Conservation (phyloP, 2,888 invertebrate genomes). For the Lymantria monacha region DNA sequence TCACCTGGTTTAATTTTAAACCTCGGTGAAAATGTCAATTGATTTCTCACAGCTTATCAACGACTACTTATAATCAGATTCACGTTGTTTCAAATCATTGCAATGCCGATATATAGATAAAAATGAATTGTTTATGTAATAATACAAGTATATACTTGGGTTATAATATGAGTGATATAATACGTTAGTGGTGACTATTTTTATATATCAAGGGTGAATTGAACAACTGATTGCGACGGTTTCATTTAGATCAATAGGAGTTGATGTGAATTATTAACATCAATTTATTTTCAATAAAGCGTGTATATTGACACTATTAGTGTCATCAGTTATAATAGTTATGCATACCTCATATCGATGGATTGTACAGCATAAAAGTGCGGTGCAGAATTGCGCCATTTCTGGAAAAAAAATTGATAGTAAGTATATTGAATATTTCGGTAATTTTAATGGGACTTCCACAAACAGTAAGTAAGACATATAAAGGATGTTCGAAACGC, state of each 20-base stretch:
- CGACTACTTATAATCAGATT: conserved; percentile 1
- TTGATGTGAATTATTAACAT: conserved; percentile 59
- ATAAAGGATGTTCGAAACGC: conserved; percentile 10
- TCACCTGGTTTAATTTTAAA: not conserved
- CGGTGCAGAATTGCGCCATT: conserved; percentile 76
- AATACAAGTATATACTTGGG: not conserved
- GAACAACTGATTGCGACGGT: conserved; percentile 57
- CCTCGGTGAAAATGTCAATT: conserved; percentile 6
- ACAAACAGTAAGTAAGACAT: conserved; percentile 9
- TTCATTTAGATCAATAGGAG: conserved; percentile 72
- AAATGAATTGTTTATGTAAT: not conserved
- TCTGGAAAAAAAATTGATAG: conserved; percentile 55
- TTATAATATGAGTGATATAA: not conserved
- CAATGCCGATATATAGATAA: conserved; percentile 8
- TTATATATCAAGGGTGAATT: conserved; percentile 63
- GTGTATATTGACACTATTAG: conserved; percentile 28
- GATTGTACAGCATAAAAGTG: conserved; percentile 73
- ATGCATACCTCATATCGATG: conserved; percentile 69
- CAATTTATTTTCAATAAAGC: conserved; percentile 60
- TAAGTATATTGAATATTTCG: not conserved
- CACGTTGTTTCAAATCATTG: conserved; percentile 14
- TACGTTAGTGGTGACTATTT: conserved; percentile 10
- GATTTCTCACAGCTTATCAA: conserved; percentile 14
- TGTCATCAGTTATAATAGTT: conserved; percentile 33
- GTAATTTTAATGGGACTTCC: not conserved